Evolutionary conservation across 2,888 invertebrate genomes (phyloP).

Genomic region (Caenorhabditis zanzibari): DNA sequence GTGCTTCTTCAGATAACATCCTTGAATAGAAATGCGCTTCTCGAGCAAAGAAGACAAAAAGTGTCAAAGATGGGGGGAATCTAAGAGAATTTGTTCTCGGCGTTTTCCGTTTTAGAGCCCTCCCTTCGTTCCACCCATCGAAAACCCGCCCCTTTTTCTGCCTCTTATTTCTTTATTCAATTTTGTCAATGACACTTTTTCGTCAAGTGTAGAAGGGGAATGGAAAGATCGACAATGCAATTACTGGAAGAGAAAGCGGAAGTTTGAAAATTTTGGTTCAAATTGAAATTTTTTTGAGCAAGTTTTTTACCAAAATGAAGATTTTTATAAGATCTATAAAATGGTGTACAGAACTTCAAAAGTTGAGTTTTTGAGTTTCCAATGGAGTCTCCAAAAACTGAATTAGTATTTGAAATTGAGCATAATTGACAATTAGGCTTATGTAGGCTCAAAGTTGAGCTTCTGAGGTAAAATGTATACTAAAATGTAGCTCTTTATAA

Average conservation of each 20-base stretch:
- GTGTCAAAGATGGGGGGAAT: background rate
- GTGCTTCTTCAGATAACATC: constrained; percentile 41
- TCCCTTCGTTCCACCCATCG: constrained; percentile 2
- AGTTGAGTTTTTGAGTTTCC: too few relatives aligned
- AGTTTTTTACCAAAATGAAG: too few relatives aligned
- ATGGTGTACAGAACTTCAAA: too few relatives aligned
- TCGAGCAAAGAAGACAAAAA: constrained; percentile 2
- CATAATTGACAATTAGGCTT: too few relatives aligned
- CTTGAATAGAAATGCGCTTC: background rate
- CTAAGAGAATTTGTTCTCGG: constrained; percentile 8
- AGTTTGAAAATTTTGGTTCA: background rate
- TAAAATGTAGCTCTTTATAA: too few relatives aligned
- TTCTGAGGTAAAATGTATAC: too few relatives aligned
- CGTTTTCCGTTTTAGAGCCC: background rate
- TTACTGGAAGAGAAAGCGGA: constrained; percentile 7
- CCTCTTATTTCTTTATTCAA: constrained; percentile 19
- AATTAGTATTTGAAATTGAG: too few relatives aligned
- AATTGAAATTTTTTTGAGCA: too few relatives aligned
- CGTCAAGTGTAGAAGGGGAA: constrained; percentile 6
- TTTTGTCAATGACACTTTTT: constrained; percentile 42
- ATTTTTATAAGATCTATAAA: too few relatives aligned
- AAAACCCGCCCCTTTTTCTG: constrained; percentile 18
- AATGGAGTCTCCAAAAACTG: too few relatives aligned
- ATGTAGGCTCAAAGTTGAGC: too few relatives aligned
- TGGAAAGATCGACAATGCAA: constrained; percentile 1